Evolutionary conservation across 2,113 vertebrate genomes (phyloP), one percentile per base, ranked within the genome.

Genomic region (Silurus asotus): DNA sequence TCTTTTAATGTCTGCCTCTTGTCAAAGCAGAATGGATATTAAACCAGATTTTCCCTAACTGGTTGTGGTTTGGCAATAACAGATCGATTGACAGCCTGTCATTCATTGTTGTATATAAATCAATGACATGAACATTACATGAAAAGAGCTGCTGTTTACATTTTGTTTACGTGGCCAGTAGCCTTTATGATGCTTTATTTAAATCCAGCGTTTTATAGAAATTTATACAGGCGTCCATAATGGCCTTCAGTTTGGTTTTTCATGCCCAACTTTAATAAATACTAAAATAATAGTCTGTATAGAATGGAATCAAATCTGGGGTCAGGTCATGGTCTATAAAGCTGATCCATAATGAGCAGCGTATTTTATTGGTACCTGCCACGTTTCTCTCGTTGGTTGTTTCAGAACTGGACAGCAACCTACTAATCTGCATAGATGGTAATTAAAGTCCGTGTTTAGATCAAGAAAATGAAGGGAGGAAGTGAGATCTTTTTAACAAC

Each of bases 361-460:
- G 1, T 53, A 14, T 65, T 64, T 65, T 53, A 58, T 58, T 23
- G 49, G 15, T 56, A 28, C 6, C 11, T 5, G 13, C 59, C 48
- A 48, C 4, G 20, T 37, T 49, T 15, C 8, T 49, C 45, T 49
- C 51, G 62, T 56, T 6, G 2, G 20, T 20, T 56, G 17, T 77
- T 90, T 90, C 90, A 90, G 90, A 85, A 90, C 90, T 90, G 90
- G 90, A 90, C 88, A 90, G 90, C 88, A 88, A 77, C 89, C 79
- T 65, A 23, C 53, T 69, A 37, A 8, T 4, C 14, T 20, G 19
- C 19, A 2, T 23, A 25, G 20, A 25, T 25, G 81, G 55, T 48
- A 61, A 48, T 23, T 8, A 23, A 80, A 80, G 77, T 61, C 48
- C 2, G 17, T 20, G 15, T 61, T 45, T 61, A 48, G 56, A 80